These are phyloP conservation scores for Circaetus cinerascens DNA, from an alignment of 2,113 vertebrate species.

Conservation along the genomic window DNA sequence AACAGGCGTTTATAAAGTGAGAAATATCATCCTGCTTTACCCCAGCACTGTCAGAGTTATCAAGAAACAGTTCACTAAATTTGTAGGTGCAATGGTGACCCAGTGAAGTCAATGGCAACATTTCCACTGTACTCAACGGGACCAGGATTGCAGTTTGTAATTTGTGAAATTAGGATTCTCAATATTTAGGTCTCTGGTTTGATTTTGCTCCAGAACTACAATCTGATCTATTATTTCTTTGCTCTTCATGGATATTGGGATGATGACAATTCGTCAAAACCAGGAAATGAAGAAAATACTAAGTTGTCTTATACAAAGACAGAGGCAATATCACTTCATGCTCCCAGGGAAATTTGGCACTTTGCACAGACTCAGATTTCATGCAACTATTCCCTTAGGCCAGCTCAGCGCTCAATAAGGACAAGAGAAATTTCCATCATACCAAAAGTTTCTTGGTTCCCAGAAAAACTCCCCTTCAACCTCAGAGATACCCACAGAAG, in stretches of 20 bases:
- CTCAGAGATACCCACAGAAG: background rate
- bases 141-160: background rate
- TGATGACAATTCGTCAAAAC: background rate
- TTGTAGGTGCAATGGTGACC: background rate
- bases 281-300: background rate
- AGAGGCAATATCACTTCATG: background rate
- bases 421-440: background rate
- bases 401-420: background rate
- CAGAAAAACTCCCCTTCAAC: background rate
- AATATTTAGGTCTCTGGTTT: background rate
- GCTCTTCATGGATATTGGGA: background rate
- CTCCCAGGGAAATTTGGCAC: background rate
- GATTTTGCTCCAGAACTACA: background rate
- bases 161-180: background rate
- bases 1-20: background rate
- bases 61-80: background rate
- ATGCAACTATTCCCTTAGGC: background rate
- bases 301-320: background rate
- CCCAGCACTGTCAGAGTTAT: background rate
- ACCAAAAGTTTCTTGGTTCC: background rate
- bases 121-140: fast-evolving
- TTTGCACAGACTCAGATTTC: background rate
- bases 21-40: background rate
- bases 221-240: background rate
- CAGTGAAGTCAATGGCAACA: background rate